phyloP scores from a whole-genome alignment of 2,797 vertebrate species.

The Austrolebias charrua region DNA sequence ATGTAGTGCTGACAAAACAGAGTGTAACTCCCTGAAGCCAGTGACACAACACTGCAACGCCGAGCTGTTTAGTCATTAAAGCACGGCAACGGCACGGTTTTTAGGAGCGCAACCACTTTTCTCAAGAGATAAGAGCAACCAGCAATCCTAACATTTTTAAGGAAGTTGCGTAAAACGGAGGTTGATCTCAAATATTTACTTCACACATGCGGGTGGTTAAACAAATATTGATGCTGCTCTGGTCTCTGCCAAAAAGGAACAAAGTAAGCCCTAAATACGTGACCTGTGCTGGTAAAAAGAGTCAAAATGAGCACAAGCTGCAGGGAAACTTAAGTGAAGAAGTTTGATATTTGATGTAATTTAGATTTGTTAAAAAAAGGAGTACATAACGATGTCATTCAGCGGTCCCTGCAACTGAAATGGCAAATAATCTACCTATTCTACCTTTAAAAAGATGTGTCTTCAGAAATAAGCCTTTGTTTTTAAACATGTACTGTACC shows the following conservation, averaged over 20 bases:
- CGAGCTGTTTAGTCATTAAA: slow-evolving; percentile 37
- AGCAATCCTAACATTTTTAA: slow-evolving; percentile 41
- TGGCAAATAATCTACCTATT: too few species aligned
- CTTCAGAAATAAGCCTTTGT: too few species aligned
- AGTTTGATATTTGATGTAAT: too few species aligned
- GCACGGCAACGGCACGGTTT: neutral
- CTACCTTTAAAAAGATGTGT: too few species aligned
- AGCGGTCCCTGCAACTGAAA: too few species aligned
- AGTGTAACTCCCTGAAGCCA: slow-evolving; percentile 29
- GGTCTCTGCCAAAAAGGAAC: slow-evolving; percentile 23
- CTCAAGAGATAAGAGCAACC: slow-evolving; percentile 24
- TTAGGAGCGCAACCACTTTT: slow-evolving; percentile 3
- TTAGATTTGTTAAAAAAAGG: too few species aligned
- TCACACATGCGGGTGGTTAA: slow-evolving; percentile 50
- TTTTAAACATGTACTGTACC: too few species aligned
- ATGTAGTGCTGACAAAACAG: slow-evolving; percentile 27
- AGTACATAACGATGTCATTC: too few species aligned
- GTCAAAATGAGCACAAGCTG: too few species aligned
- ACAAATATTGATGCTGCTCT: slow-evolving; percentile 54
- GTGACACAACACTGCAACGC: slow-evolving; percentile 35
- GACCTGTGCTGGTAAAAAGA: too few species aligned
- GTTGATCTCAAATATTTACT: slow-evolving; percentile 70
- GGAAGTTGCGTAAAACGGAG: slow-evolving; percentile 39
- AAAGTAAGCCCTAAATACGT: neutral
- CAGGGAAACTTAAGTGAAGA: too few species aligned